Conservation (phyloP, 2,888 invertebrate species). For the Chromoteleia sp. region DNA sequence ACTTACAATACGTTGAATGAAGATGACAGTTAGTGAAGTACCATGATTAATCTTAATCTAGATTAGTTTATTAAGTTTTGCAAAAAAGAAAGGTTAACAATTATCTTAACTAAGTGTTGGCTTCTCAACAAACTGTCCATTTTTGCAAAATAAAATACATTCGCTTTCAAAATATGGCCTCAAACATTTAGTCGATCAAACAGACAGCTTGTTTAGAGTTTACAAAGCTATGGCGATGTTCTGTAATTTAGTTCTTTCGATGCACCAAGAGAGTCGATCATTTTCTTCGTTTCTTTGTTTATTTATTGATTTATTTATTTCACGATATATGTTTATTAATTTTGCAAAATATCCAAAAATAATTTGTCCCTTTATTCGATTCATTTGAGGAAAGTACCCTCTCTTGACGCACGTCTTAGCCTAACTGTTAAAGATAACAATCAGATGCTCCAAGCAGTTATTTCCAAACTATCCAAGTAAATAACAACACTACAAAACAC, state of each 20-base stretch:
- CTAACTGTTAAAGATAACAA: slow-evolving; percentile 51
- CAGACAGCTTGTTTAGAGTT: slow-evolving; percentile 80
- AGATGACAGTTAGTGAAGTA: slow-evolving; percentile 81
- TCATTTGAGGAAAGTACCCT: no score
- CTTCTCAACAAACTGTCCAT: slow-evolving; percentile 80
- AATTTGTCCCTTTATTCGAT: no score
- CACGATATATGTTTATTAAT: not conserved
- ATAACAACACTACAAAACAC: slow-evolving; percentile 58
- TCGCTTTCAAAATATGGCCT: slow-evolving; percentile 3
- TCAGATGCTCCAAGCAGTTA: slow-evolving; percentile 61
- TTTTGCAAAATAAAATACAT: slow-evolving; percentile 9
- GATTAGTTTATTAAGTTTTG: slow-evolving; percentile 60
- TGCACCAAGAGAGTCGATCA: slow-evolving; percentile 36
- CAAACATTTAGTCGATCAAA: not conserved
- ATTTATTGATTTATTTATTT: not conserved
- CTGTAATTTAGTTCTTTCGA: slow-evolving; percentile 31
- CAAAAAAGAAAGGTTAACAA: slow-evolving; percentile 59
- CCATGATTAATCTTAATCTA: slow-evolving; percentile 81
- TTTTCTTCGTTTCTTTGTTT: not conserved
- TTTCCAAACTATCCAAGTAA: slow-evolving; percentile 52
- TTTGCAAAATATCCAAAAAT: no score
- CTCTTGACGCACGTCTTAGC: slow-evolving; percentile 15
- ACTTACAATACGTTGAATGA: slow-evolving; percentile 70
- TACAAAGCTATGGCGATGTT: slow-evolving; percentile 76
- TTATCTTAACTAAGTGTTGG: slow-evolving; percentile 34